Evolutionary conservation across 2,888 invertebrate genomes (phyloP).

Genomic region (Erannis defoliaria): DNA sequence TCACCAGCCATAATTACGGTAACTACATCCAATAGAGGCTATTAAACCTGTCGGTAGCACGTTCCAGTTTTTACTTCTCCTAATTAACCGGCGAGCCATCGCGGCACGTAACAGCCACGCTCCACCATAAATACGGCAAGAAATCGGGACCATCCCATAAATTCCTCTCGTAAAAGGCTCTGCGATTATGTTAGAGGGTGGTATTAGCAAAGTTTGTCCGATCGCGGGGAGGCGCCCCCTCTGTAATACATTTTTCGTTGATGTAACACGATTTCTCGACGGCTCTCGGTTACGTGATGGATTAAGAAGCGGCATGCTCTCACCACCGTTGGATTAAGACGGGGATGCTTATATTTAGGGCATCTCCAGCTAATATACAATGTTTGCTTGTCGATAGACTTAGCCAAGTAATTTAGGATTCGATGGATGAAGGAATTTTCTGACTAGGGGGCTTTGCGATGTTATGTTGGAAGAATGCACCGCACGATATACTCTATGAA

Average conservation of each 20-base stretch:
- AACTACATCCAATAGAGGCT: slow-evolving; percentile 44
- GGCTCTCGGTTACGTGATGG: slow-evolving; percentile 87
- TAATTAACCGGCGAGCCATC: slow-evolving; percentile 78
- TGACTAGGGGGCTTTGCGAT: slow-evolving; percentile 40
- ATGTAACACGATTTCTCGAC: slow-evolving; percentile 87
- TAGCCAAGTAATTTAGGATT: slow-evolving; percentile 65
- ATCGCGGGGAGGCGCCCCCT: slow-evolving; percentile 72
- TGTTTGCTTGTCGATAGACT: slow-evolving; percentile 81
- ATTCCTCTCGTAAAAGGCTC: slow-evolving; percentile 87
- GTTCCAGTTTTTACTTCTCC: slow-evolving; percentile 58
- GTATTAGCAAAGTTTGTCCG: slow-evolving; percentile 87
- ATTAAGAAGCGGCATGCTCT: slow-evolving; percentile 83
- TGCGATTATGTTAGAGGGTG: slow-evolving; percentile 86
- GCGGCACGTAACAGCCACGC: slow-evolving; percentile 80
- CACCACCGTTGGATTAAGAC: slow-evolving; percentile 81
- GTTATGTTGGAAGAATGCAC: slow-evolving; percentile 13
- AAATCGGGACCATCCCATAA: slow-evolving; percentile 86
- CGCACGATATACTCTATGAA: too few relatives aligned
- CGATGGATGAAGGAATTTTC: slow-evolving; percentile 54
- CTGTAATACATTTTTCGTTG: slow-evolving; percentile 87
- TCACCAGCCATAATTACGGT: slow-evolving; percentile 25
- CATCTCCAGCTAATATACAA: slow-evolving; percentile 81
- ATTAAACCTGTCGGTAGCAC: slow-evolving; percentile 53
- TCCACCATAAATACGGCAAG: slow-evolving; percentile 83
- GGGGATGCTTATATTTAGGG: slow-evolving; percentile 80